Percentiles rank a stretch among this genome's conserved stretches.
phyloP scores from a whole-genome alignment of 2,797 vertebrate species.

The Sebastiscus tertius region DNA sequence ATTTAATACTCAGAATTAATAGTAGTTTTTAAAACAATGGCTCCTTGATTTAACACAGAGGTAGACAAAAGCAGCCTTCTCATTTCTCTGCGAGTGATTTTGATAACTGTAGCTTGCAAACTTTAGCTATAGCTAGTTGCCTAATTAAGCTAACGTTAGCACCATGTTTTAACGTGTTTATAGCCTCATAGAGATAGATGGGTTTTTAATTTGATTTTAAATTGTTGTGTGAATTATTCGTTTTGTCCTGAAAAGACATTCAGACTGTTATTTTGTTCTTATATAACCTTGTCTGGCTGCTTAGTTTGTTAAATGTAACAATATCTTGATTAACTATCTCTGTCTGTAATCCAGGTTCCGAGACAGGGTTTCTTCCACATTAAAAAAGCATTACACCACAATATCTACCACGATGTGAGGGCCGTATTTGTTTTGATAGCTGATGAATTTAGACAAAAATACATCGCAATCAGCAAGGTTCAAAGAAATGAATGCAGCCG shows the following conservation, averaged over 20 bases:
- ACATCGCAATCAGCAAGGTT: constrained; percentile 38
- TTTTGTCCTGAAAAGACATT: neutral
- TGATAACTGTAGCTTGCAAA: neutral
- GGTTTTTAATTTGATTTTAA: neutral
- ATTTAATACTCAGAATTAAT: neutral
- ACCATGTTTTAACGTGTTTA: neutral
- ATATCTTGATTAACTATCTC: neutral
- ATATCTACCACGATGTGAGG: neutral
- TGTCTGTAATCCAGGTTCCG: neutral
- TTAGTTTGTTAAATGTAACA: neutral
- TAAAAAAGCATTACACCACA: constrained; percentile 28
- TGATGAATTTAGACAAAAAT: constrained; percentile 37
- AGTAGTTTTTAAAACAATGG: neutral
- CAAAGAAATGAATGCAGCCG: constrained; percentile 9
- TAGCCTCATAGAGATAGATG: neutral
- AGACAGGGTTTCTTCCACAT: constrained; percentile 17
- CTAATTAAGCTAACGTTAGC: neutral
- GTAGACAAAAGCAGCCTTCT: neutral
- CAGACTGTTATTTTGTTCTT: too few relatives aligned
- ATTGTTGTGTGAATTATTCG: neutral
- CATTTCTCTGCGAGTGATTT: neutral
- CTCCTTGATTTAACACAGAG: neutral
- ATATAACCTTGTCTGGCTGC: neutral
- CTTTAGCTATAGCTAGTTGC: neutral
- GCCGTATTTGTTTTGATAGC: constrained; percentile 43